These are phyloP conservation scores for Pontoporia blainvillei DNA, from an alignment of 2,113 vertebrate species.

Conservation along the genomic window DNA sequence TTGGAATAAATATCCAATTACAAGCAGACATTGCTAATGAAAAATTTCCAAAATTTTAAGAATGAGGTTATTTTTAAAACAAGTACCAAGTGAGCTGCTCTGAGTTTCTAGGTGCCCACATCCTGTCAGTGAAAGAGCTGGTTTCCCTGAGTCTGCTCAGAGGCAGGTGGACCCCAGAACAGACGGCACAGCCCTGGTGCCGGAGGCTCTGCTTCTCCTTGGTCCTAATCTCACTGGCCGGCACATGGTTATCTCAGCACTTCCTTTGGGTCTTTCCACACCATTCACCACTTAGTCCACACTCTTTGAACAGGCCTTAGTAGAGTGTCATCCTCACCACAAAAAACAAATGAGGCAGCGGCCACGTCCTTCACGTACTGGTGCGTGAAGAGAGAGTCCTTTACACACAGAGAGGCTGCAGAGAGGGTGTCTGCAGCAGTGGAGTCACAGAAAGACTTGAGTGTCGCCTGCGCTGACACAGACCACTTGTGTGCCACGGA, in stretches of 20 bases:
- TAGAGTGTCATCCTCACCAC: accelerated
- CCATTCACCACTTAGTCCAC: background rate
- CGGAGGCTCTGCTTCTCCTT: background rate
- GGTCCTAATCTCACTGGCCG: accelerated
- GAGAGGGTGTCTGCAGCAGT: background rate
- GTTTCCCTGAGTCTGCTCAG: background rate
- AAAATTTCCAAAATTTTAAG: background rate
- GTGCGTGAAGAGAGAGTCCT: background rate
- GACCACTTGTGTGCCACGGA: accelerated
- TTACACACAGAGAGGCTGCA: background rate
- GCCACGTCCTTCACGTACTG: accelerated
- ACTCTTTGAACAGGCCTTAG: background rate
- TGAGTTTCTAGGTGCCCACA: accelerated
- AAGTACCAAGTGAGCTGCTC: background rate
- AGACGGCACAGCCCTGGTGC: background rate
- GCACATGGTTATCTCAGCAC: accelerated
- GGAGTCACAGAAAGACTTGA: background rate
- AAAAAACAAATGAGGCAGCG: too few species aligned
- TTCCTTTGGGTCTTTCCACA: background rate
- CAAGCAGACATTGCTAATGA: background rate
- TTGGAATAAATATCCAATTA: background rate
- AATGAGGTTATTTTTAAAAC: background rate
- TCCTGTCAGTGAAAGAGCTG: accelerated
- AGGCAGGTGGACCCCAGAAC: background rate
- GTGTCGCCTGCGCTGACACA: background rate